phyloP scores from a whole-genome alignment of 2,888 invertebrate genomes.

The Pecten maximus region DNA sequence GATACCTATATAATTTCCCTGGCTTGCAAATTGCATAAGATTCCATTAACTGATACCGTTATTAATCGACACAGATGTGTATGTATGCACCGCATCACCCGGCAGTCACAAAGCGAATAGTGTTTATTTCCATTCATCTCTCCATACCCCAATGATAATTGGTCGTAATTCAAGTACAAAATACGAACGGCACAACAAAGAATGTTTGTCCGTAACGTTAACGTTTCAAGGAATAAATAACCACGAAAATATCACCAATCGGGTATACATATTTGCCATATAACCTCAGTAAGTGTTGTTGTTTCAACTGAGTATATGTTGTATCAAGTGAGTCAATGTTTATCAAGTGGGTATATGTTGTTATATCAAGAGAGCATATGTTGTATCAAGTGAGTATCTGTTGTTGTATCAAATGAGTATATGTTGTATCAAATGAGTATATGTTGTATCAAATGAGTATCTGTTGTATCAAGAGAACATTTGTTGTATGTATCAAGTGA shows the following conservation, averaged over 20 bases:
- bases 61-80: not conserved
- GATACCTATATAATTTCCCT: not conserved
- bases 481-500: too few species aligned
- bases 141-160: not conserved
- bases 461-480: too few species aligned
- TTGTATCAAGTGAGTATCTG: too few species aligned
- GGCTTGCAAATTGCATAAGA: not conserved
- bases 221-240: not conserved
- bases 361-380: not conserved
- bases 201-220: not conserved
- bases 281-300: too few species aligned
- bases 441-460: too few species aligned
- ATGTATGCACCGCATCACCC: not conserved
- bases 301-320: too few species aligned
- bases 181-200: not conserved
- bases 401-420: too few species aligned
- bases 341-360: too few species aligned
- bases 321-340: too few species aligned
- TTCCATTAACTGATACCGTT: constrained; percentile 25
- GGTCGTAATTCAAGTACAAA: not conserved
- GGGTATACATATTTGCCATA: too few species aligned
- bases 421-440: too few species aligned
- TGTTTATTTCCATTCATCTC: not conserved
- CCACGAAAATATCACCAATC: not conserved
- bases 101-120: not conserved